These are phyloP conservation scores for Rhabditoides inermis DNA, from an alignment of 2,888 invertebrate genomes.

Conservation along the genomic window DNA sequence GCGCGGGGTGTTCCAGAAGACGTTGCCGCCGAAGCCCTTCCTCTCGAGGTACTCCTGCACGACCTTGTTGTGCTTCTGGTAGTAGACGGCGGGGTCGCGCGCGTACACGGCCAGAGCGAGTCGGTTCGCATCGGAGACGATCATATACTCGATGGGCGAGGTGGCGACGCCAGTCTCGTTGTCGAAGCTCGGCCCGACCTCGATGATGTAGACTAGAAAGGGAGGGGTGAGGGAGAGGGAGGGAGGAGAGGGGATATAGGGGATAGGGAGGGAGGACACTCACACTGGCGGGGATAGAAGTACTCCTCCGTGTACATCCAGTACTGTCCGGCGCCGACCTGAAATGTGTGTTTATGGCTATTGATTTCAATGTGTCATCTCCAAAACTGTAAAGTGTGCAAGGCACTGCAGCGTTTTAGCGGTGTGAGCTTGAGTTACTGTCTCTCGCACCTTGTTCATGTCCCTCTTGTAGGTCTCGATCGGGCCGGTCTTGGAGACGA, in stretches of 20 bases:
- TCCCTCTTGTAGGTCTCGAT: slow-evolving; percentile 53
- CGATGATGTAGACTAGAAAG: slow-evolving; percentile 50
- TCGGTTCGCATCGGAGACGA: slow-evolving; percentile 51
- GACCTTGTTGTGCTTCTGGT: slow-evolving; percentile 51
- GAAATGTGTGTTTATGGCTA: neutral
- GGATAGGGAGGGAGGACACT: slow-evolving; percentile 5
- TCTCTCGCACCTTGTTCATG: slow-evolving; percentile 36
- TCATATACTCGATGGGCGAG: slow-evolving; percentile 46
- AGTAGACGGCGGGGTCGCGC: slow-evolving; percentile 48
- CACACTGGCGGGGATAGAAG: slow-evolving; percentile 53
- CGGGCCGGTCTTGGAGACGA: slow-evolving; percentile 50
- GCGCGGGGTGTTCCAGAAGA: slow-evolving; percentile 53
- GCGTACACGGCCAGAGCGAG: slow-evolving; percentile 51
- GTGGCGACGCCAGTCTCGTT: slow-evolving; percentile 43
- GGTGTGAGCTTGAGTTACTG: no score
- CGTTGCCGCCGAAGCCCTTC: slow-evolving; percentile 51
- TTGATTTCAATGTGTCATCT: no score
- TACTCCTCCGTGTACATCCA: slow-evolving; percentile 54
- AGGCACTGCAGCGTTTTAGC: no score
- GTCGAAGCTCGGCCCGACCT: slow-evolving; percentile 48
- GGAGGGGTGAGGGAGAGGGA: neutral
- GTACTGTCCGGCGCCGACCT: slow-evolving; percentile 49
- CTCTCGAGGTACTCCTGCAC: slow-evolving; percentile 46
- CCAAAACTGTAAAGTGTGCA: no score
- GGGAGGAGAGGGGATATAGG: neutral